These are phyloP conservation scores for Perca fluviatilis DNA, from an alignment of 2,113 vertebrate species.

Conservation along the genomic window DNA sequence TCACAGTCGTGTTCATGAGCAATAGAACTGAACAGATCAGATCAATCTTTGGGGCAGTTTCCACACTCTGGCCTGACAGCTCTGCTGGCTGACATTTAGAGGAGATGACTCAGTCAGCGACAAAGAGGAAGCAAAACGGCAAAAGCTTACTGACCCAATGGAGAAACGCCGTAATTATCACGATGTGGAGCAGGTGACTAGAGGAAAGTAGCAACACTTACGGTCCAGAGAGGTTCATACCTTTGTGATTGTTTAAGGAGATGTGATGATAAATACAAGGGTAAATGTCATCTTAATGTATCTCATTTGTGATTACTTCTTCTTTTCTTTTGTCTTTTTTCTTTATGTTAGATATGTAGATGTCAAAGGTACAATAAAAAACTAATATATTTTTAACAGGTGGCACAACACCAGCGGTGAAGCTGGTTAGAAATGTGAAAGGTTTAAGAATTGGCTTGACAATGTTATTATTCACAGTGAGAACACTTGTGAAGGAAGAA, in stretches of 20 bases:
- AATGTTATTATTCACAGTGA: conserved; percentile 12
- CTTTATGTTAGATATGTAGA: neutral
- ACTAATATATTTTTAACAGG: neutral
- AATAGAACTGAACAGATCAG: conserved; percentile 51
- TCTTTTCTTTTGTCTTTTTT: neutral
- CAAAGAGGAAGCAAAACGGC: conserved; percentile 59
- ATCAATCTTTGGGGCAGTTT: conserved; percentile 57
- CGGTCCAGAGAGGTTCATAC: neutral
- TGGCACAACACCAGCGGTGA: neutral
- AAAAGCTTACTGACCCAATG: conserved; percentile 51
- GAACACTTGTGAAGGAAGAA: conserved; percentile 13
- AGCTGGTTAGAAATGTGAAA: neutral
- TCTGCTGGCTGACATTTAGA: conserved; percentile 72
- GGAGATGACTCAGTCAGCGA: conserved; percentile 72
- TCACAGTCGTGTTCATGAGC: conserved; percentile 37
- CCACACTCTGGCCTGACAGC: conserved; percentile 46
- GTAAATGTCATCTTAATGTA: conserved; percentile 13
- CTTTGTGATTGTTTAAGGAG: conserved; percentile 21
- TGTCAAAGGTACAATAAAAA: neutral
- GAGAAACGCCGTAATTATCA: conserved; percentile 68
- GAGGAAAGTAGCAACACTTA: conserved; percentile 37
- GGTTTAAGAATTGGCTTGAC: conserved; percentile 4
- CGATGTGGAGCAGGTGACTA: conserved; percentile 56
- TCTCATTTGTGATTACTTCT: neutral
- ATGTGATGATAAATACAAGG: conserved; percentile 5